Percentiles rank a stretch among this genome's conserved stretches.
phyloP scores from a whole-genome alignment of 2,113 vertebrate species.

The Myrmecophaga tridactyla region DNA sequence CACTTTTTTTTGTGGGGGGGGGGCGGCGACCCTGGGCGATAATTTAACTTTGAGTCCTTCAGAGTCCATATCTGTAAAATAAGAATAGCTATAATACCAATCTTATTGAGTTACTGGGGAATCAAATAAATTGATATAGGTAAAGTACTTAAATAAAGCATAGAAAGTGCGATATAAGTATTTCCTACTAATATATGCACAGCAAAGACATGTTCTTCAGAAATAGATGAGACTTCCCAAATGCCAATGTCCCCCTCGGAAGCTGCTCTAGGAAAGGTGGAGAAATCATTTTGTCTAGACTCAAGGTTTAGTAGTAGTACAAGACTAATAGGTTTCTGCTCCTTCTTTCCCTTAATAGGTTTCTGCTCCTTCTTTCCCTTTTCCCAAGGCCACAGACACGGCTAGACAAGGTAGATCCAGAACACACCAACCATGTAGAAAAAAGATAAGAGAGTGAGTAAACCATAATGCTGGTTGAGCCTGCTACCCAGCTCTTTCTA shows the following conservation, averaged over 20 bases:
- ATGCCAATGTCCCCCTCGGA: background rate
- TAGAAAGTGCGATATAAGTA: background rate
- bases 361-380: slow-evolving; percentile 6
- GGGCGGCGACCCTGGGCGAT: background rate
- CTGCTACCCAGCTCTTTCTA: background rate
- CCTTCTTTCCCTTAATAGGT: background rate
- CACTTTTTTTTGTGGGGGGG: slow-evolving; percentile 30
- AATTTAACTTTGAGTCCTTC: background rate
- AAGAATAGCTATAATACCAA: background rate
- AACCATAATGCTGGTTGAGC: background rate
- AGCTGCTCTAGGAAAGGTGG: background rate
- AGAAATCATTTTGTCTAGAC: background rate
- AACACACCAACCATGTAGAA: background rate
- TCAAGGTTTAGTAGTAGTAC: slow-evolving; percentile 19
- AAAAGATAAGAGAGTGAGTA: background rate
- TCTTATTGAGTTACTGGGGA: background rate
- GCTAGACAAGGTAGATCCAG: background rate
- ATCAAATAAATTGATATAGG: background rate
- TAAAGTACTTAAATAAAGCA: background rate
- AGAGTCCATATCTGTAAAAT: background rate
- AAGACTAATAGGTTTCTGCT: background rate
- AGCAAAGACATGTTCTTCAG: background rate
- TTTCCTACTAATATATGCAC: background rate
- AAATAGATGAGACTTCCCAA: background rate
- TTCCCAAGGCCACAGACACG: background rate